Percentiles rank a stretch among this genome's conserved stretches.
Conservation (phyloP, 2,888 invertebrate species). For the Beris chalybata region DNA sequence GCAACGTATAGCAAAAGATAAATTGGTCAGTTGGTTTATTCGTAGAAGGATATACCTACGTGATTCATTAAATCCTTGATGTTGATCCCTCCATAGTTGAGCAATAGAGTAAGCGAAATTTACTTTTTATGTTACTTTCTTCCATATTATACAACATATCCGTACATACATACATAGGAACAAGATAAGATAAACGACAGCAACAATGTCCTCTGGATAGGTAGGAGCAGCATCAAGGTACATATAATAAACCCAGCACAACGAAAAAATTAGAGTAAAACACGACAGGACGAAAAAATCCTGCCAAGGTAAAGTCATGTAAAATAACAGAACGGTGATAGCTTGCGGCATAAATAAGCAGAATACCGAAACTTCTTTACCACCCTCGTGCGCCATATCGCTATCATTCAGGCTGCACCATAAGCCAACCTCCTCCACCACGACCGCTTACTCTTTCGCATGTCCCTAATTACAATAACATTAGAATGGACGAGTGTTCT, state of each 20-base stretch:
- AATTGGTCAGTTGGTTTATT: slow-evolving; percentile 36
- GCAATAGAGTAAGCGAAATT: slow-evolving; percentile 4
- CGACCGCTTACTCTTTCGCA: background rate
- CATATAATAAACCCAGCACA: slow-evolving; percentile 3
- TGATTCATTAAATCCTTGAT: slow-evolving; percentile 37
- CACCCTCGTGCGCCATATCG: slow-evolving; percentile 17
- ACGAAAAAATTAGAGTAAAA: too few species aligned
- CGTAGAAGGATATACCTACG: slow-evolving; percentile 35
- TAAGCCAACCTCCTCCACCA: background rate
- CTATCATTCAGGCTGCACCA: slow-evolving; percentile 3
- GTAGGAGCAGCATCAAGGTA: background rate
- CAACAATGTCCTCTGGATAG: slow-evolving; percentile 9
- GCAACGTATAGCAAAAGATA: slow-evolving; percentile 22
- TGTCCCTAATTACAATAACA: slow-evolving; percentile 29
- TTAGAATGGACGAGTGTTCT: slow-evolving; percentile 16
- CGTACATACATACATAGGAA: background rate
- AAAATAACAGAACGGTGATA: slow-evolving; percentile 9
- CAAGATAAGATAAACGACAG: slow-evolving; percentile 14
- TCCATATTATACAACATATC: background rate
- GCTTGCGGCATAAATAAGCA: slow-evolving; percentile 20
- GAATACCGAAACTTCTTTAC: slow-evolving; percentile 22
- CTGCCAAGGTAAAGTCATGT: too few species aligned
- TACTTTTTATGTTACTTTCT: slow-evolving; percentile 17
- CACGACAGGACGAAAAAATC: too few species aligned
- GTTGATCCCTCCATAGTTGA: background rate